phyloP scores from a whole-genome alignment of 2,888 invertebrate species.

The Drosophila ustulata region DNA sequence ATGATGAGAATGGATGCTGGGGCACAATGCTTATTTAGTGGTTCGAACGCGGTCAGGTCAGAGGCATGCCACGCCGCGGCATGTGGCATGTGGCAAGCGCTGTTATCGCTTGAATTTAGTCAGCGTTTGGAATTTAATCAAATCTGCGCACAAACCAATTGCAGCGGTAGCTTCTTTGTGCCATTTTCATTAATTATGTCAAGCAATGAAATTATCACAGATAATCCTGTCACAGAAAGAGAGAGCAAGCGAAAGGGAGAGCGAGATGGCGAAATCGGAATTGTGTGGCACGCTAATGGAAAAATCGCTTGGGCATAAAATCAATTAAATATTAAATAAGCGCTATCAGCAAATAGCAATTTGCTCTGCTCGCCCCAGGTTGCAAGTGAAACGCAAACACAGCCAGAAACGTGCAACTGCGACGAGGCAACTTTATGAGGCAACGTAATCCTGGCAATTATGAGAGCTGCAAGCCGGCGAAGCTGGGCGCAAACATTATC shows the following conservation, averaged over 20 bases:
- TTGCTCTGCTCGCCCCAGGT: constrained; percentile 10
- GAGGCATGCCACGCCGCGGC: constrained; percentile 27
- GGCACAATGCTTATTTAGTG: constrained; percentile 36
- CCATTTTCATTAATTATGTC: constrained; percentile 46
- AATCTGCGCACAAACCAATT: neutral
- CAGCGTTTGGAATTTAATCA: neutral
- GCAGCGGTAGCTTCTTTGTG: neutral
- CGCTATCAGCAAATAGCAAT: constrained; percentile 74
- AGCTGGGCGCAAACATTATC: constrained; percentile 65
- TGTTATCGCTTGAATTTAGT: neutral
- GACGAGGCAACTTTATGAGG: constrained; percentile 58
- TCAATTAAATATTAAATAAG: constrained; percentile 80
- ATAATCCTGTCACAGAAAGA: constrained; percentile 43
- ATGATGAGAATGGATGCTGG: constrained; percentile 1
- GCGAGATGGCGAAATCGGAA: neutral
- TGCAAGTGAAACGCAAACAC: constrained; percentile 66
- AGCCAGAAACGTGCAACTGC: constrained; percentile 11
- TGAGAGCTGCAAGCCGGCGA: constrained; percentile 32
- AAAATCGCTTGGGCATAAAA: constrained; percentile 66
- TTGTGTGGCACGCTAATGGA: constrained; percentile 57
- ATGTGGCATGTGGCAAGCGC: constrained; percentile 8
- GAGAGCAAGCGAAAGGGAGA: neutral
- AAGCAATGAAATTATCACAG: constrained; percentile 57
- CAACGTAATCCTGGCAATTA: constrained; percentile 73
- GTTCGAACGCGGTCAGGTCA: constrained; percentile 40